Base-by-base conservation (phyloP, 2,113 vertebrate species). In the Lamprotornis superbus region DNA sequence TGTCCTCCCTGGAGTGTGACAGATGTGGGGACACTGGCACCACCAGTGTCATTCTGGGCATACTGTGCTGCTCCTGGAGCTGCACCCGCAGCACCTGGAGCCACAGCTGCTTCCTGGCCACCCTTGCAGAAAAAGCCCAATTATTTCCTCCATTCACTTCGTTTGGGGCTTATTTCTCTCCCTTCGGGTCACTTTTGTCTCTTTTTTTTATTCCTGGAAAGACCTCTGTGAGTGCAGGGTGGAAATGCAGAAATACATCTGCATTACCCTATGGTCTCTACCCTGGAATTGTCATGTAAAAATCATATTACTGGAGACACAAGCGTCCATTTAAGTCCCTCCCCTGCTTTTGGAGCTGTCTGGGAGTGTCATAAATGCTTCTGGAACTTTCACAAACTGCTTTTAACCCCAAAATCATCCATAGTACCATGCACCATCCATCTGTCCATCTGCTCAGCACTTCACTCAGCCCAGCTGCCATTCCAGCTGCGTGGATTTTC, bases 11-110 rank as follows among this genome's bases (percentile, higher is more conserved):
- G 27, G 42, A 21, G 13, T 1, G 49, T 57, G 42, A 25, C 31
- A 20, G 17, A 49, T 5, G 0, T 3, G 7, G 5, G 46, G 40
- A 39, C 63, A 28, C 12, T 0, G 0, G 25, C 25, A 19, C 22
- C 23, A 2, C 9, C 5, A 1, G 23, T 10, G 44, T 68, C 71
- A 74, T 60, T 49, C 53, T 74, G 23, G 42, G 52, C n/a, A 57
- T 55, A 4, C 49, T 4, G 5, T 5, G 44, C 47, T 37, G 44
- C 52, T 71, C 69, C 39, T 10, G n/a, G 24, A 19, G 49, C 83
- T 69, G 49, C n/a, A 30, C 4, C 78, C 37, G 4, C 0, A 0
- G 70, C 4, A 12, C 39, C 47, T 23, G 21, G 24, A 19, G 47
- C n/a, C 3, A 1, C 75, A 71, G 63, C 40, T 22, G 1, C 70